Evolutionary conservation across 2,888 invertebrate species (phyloP).

Genomic region (Ectemnius cavifrons): DNA sequence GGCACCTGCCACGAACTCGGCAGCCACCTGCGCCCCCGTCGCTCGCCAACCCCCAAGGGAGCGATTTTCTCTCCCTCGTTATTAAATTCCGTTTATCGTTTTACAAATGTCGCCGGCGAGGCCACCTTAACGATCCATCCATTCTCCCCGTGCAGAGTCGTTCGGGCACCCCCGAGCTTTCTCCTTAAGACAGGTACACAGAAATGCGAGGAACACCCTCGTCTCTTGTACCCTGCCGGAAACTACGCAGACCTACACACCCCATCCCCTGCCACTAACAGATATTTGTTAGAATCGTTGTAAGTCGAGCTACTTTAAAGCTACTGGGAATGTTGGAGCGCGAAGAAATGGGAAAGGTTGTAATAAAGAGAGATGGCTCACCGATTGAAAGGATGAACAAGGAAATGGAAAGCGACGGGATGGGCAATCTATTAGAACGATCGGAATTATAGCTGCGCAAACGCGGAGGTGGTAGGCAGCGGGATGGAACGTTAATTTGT

Average conservation of each 20-base stretch:
- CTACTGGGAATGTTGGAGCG: too few species aligned
- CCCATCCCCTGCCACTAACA: too few species aligned
- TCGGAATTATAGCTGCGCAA: not conserved
- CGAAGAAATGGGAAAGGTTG: too few species aligned
- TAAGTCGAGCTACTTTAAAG: too few species aligned
- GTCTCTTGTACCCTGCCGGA: not conserved
- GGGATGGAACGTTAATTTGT: not conserved
- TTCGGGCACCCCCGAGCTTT: not conserved
- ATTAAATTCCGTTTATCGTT: slow-evolving; percentile 9
- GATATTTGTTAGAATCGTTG: too few species aligned
- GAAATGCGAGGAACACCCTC: not conserved
- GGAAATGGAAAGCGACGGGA: too few species aligned
- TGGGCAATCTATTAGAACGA: too few species aligned
- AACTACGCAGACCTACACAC: too few species aligned
- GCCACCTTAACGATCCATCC: slow-evolving; percentile 5
- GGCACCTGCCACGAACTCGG: not conserved
- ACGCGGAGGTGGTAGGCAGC: not conserved
- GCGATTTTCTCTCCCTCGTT: not conserved
- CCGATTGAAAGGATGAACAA: too few species aligned
- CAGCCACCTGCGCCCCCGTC: slow-evolving; percentile 10
- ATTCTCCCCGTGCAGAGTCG: not conserved
- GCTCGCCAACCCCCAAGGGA: not conserved
- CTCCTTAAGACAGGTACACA: not conserved
- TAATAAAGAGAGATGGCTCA: too few species aligned
- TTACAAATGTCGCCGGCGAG: not conserved